These are phyloP conservation scores for Sturmia bella DNA, from an alignment of 2,888 invertebrate genomes.

Conservation along the genomic window DNA sequence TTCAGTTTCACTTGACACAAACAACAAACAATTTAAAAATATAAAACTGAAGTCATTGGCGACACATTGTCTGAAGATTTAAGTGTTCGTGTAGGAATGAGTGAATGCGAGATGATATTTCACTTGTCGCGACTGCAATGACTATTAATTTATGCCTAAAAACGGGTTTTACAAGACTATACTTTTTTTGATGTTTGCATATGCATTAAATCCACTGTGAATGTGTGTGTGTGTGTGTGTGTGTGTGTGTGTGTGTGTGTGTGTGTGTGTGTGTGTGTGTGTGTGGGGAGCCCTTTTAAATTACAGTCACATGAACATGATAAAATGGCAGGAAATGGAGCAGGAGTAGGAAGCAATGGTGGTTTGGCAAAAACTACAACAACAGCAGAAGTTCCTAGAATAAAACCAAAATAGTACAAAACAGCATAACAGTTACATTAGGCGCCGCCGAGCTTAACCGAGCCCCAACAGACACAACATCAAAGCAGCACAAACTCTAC, in stretches of 20 bases:
- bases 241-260: not conserved
- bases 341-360: not conserved
- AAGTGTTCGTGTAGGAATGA: constrained; percentile 26
- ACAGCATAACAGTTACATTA: constrained; percentile 44
- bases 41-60: constrained; percentile 21
- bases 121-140: constrained; percentile 32
- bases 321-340: not conserved
- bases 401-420: not conserved
- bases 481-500: constrained; percentile 19
- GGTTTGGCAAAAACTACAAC: constrained; percentile 40
- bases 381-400: too few relatives aligned
- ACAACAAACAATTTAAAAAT: constrained; percentile 12
- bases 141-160: constrained; percentile 32
- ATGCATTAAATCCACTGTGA: too few relatives aligned
- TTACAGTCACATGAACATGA: constrained; percentile 2
- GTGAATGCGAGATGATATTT: constrained; percentile 29
- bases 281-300: too few relatives aligned
- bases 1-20: constrained; percentile 15
- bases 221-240: not conserved
- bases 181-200: too few relatives aligned
- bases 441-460: constrained; percentile 55
- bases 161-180: not conserved
- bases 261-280: too few relatives aligned
- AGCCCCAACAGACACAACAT: constrained; percentile 39
- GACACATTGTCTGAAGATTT: constrained; percentile 62